phyloP scores from a whole-genome alignment of 2,888 invertebrate species.

The Germaria angustata region DNA sequence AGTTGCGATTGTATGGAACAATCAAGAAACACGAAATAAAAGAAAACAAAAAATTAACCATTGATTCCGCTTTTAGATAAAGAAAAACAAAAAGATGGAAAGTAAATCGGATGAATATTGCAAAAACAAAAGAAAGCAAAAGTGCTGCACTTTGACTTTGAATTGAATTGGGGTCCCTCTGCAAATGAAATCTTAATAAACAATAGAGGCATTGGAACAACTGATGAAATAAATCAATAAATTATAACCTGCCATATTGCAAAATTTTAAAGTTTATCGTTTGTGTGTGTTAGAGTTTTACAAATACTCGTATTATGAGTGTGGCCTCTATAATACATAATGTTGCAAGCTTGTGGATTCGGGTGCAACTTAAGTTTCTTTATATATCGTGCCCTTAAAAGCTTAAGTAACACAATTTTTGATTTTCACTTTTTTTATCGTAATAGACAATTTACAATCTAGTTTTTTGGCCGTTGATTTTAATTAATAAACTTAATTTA shows the following conservation, averaged over 20 bases:
- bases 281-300: too few species aligned
- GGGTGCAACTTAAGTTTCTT: too few species aligned
- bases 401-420: too few species aligned
- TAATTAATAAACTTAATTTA: too few species aligned
- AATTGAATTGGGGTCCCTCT: conserved; percentile 33
- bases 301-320: too few species aligned
- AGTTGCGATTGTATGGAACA: conserved; percentile 19
- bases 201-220: conserved; percentile 6
- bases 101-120: conserved; percentile 11
- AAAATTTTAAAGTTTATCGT: not conserved
- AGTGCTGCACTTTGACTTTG: conserved; percentile 66
- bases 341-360: too few species aligned
- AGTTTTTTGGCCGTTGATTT: too few species aligned
- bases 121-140: conserved; percentile 59
- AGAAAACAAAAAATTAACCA: conserved; percentile 43
- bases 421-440: too few species aligned
- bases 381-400: too few species aligned
- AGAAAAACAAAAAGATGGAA: not conserved
- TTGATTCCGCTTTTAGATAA: conserved; percentile 25
- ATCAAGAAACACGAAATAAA: conserved; percentile 15
- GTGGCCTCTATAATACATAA: too few species aligned
- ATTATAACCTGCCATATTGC: not conserved
- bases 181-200: conserved; percentile 20
- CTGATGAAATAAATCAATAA: conserved; percentile 43
- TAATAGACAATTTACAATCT: too few species aligned